Base-by-base conservation (phyloP, 2,113 vertebrate genomes). In the Sinocyclocheilus maitianheensis region DNA sequence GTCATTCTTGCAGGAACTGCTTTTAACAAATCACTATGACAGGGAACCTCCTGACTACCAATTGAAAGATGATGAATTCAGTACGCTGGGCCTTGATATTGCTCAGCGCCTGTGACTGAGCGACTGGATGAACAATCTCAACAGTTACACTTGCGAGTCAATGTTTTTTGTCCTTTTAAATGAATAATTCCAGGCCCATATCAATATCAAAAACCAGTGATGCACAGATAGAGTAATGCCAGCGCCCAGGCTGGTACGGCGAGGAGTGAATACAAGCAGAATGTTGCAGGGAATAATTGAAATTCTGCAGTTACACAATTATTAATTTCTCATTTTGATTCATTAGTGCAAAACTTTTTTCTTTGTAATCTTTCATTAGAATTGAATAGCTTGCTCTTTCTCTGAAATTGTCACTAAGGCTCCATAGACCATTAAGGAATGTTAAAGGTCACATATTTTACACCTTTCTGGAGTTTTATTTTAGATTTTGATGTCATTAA, bases 11-110 rank as follows among this genome's bases (percentile, higher is more conserved):
- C 84, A 55, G 67, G 72, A 87, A 81, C 81, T 79, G 82, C 65
- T 87, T 51, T 72, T 83, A 78, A 72, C 85, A 87, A 79, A 89
- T 85, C 69, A 34, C 67, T 75, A 75, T 74, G 69, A 84, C 58
- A 65, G 43, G 71, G 76, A 78, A 24, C 84, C 43, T 82, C 65
- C 30, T 48, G 78, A 85, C 74, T 58, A 40, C 74, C 78, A 37
- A 53, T 24, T 80, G 81, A 84, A 69, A 84, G 77, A 46, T 67
- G 75, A 83, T 82, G 72, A 77, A 81, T 78, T 88, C 30, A 37
- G 69, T 48, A 2, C 46, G 26, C 18, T 6, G 81, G 40, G 30
- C 40, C 62, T 22, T 55, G 58, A 76, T 53, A 76, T 69, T 71
- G 48, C 63, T 51, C 63, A 71, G 30, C 12, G 65, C 65, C 65